phyloP scores from a whole-genome alignment of 2,888 invertebrate species.

The Bombylius discolor region DNA sequence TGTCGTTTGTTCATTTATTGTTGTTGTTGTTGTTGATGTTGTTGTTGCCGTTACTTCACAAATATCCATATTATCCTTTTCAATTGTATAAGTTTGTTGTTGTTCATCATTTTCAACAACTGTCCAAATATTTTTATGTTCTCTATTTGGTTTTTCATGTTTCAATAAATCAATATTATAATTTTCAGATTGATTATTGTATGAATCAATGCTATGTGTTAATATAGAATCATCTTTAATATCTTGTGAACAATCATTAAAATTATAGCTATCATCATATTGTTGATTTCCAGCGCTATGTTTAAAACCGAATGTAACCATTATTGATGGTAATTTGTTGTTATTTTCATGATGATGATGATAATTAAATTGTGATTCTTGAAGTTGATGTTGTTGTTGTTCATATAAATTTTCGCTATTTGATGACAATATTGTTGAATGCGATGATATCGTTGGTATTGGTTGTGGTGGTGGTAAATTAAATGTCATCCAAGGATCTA shows the following conservation, averaged over 20 bases:
- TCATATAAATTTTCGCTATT: conserved; percentile 7
- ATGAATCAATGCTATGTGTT: conserved; percentile 14
- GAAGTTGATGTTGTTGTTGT: background rate
- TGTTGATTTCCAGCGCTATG: background rate
- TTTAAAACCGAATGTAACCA: conserved; percentile 26
- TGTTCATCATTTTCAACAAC: conserved; percentile 28
- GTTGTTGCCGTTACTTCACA: conserved; percentile 7
- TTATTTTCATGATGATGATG: background rate
- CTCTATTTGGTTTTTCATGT: conserved; percentile 29
- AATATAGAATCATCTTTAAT: too few relatives aligned
- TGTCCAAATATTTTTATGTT: conserved; percentile 35
- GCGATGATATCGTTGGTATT: conserved; percentile 7
- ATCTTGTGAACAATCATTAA: too few relatives aligned
- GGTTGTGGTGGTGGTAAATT: conserved; percentile 19
- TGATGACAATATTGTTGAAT: conserved; percentile 3
- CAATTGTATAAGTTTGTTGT: background rate
- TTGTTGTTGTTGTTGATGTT: conserved; percentile 11
- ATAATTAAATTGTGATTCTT: background rate
- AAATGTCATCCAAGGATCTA: conserved; percentile 35
- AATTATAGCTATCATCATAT: background rate
- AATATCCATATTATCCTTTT: background rate
- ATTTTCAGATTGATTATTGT: conserved; percentile 25
- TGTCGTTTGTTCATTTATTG: background rate
- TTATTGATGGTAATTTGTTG: conserved; percentile 32
- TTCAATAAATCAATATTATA: conserved; percentile 21